phyloP scores from a whole-genome alignment of 2,113 vertebrate species.

The Pungitius pungitius region DNA sequence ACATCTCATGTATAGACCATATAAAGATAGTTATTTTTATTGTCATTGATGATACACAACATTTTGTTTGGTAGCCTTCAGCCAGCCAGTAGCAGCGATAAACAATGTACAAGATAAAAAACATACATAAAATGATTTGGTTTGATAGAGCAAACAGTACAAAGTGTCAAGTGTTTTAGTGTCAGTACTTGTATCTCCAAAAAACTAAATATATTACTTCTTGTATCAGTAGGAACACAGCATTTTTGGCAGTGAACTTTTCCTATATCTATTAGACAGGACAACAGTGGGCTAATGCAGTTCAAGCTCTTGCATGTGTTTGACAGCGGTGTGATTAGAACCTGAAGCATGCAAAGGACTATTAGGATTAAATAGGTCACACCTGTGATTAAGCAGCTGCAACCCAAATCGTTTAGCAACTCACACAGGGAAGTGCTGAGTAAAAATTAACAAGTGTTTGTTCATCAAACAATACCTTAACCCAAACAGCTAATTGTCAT shows the following conservation, averaged over 20 bases:
- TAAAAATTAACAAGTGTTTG: no score
- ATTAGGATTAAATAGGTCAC: neutral
- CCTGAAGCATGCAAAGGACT: neutral
- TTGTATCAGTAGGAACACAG: neutral
- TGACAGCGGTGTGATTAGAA: neutral
- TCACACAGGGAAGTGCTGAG: no score
- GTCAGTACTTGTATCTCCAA: neutral
- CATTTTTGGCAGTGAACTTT: neutral
- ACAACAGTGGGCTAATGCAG: neutral
- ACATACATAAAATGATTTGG: no score
- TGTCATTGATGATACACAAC: no score
- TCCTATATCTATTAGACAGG: neutral
- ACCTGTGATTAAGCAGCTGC: neutral
- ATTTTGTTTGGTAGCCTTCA: no score
- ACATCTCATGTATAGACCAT: neutral
- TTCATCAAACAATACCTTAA: neutral
- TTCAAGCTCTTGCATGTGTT: neutral
- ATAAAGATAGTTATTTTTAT: no score
- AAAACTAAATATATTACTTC: neutral
- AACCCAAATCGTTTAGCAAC: no score
- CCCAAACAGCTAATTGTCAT: no score
- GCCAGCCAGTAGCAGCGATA: no score
- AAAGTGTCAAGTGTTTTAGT: no score
- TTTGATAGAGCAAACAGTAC: no score
- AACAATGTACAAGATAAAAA: no score